Evolutionary conservation across 2,797 vertebrate genomes (phyloP).

Genomic region (Lophius americanus): DNA sequence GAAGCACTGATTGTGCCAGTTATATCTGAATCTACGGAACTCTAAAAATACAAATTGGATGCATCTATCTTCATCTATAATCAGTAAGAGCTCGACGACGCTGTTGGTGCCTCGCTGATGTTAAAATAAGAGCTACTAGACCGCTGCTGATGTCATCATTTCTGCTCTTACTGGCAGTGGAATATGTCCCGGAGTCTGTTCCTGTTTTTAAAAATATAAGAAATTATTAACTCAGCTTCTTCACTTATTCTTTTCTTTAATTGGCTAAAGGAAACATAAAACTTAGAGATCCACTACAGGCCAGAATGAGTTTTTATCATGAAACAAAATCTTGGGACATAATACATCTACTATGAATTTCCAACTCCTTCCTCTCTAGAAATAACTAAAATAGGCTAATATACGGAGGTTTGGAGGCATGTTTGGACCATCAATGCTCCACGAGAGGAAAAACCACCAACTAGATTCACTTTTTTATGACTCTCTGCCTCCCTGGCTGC

Average conservation of each 20-base stretch:
- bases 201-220: background rate
- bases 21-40: background rate
- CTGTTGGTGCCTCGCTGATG: background rate
- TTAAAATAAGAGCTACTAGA: background rate
- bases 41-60: background rate
- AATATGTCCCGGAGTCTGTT: background rate
- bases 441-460: background rate
- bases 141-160: background rate
- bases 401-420: background rate
- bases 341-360: background rate
- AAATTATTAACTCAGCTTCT: background rate
- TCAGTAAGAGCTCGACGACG: background rate
- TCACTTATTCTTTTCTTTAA: background rate
- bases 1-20: background rate
- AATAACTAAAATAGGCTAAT: background rate
- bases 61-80: background rate
- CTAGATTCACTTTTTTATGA: slow-evolving; percentile 15
- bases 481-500: slow-evolving; percentile 23
- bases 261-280: no score
- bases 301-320: no score
- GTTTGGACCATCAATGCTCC: background rate
- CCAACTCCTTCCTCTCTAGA: no score
- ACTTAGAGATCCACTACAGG: no score
- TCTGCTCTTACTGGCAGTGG: background rate
- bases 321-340: no score